Evolutionary conservation across 1,140 invertebrate genomes (phyloP), one percentile per base, ranked within the genome.

Genomic region (Apis dorsata): DNA sequence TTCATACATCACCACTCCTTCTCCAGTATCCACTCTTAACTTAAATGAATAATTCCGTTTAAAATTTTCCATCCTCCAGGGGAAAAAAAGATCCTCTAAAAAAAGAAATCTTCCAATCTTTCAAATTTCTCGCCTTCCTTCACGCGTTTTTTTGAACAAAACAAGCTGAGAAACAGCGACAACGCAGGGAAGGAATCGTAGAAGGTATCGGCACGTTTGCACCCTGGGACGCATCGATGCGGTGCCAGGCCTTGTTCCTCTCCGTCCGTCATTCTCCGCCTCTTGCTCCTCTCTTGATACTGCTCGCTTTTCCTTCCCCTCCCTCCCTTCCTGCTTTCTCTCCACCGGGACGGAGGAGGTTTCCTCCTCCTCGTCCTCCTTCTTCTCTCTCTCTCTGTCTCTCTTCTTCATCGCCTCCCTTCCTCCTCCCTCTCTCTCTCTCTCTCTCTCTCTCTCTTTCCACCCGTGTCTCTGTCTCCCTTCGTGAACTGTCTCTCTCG

Each of bases 261-360:
- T 71, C 79, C 59, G 73, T 63, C 80, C 81, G 83, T 81, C 73
- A 87, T 71, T 80, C 83, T 87, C 79, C 70, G 77, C 86, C 87
- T 70, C 82, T 78, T 87, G 85, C 83, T 76, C 85, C 79, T 80
- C 79, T 82, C 81, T 87, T 87, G 86, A 87, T 87, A 86, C 86
- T 91, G 90, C 90, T 91, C 91, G 90, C 90, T 91, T 90, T 77
- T 89, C 86, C 84, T 76, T 69, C 85, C 78, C 69, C 60, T 78
- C 81, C 74, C 76, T 77, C 68, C 21, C 49, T 65, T 73, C 75
- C 85, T 88, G 84, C 87, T 74, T 71, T 68, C 70, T 53, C 57
- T 62, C 62, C 62, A 7, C 62, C 24, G 62, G 62, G 62, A 63
- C 65, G 62, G 34, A 44, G 34, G 62, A 24, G 24, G 24, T 70